A percentile compares a stretch with the other conserved stretches of the same genome.
phyloP scores from a whole-genome alignment of 2,888 invertebrate species.

The Noctuana brunneofusca region DNA sequence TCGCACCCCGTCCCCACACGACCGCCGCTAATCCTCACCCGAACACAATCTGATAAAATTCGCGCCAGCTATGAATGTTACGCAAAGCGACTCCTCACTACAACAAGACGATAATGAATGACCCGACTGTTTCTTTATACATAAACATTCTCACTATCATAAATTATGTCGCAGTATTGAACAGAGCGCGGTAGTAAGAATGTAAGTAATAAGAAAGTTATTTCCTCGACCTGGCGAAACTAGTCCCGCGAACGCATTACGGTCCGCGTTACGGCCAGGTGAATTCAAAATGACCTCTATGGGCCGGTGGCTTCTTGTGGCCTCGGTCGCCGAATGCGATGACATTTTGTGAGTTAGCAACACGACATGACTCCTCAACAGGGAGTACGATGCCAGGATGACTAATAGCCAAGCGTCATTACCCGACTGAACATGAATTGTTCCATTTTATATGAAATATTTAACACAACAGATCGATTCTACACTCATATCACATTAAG shows the following conservation, averaged over 20 bases:
- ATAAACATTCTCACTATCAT: constrained; percentile 63
- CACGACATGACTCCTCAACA: constrained; percentile 66
- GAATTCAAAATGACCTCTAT: constrained; percentile 83
- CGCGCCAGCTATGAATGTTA: constrained; percentile 82
- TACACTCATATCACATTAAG: constrained; percentile 72
- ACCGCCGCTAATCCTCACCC: constrained; percentile 75
- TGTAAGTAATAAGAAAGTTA: constrained; percentile 78
- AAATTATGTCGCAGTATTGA: constrained; percentile 62
- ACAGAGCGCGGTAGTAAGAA: constrained; percentile 57
- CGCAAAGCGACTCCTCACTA: constrained; percentile 77
- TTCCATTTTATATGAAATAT: constrained; percentile 58
- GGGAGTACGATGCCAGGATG: constrained; percentile 76
- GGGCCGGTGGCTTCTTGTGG: constrained; percentile 78
- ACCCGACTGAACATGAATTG: constrained; percentile 63
- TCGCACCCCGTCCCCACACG: constrained; percentile 59
- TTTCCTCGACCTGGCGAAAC: constrained; percentile 81
- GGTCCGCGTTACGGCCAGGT: constrained; percentile 79
- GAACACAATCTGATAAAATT: constrained; percentile 82
- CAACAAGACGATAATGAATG: constrained; percentile 77
- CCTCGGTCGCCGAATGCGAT: constrained; percentile 78
- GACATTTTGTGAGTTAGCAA: constrained; percentile 81
- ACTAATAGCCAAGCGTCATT: constrained; percentile 74
- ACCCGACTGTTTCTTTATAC: constrained; percentile 66
- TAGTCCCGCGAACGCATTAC: constrained; percentile 81
- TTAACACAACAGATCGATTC: constrained; percentile 73